A percentile compares a stretch with the other conserved stretches of the same genome.
Conservation (phyloP, 2,888 invertebrate genomes). For the Schizaphis graminum region DNA sequence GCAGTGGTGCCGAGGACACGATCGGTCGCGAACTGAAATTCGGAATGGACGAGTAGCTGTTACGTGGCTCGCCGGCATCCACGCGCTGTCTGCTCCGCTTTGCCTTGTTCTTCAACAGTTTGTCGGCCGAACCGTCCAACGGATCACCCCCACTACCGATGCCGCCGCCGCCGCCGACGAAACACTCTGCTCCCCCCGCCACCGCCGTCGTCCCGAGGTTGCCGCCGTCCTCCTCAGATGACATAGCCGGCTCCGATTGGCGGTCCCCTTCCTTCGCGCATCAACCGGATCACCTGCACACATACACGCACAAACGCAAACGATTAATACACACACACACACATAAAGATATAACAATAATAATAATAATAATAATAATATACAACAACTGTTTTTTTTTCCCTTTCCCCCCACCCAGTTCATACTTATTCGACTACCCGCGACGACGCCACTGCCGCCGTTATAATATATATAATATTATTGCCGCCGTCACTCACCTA, state of each 20-base stretch:
- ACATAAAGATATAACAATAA: slow-evolving; percentile 20
- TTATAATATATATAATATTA: not conserved
- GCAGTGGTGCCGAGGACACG: slow-evolving; percentile 74
- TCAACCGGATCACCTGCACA: slow-evolving; percentile 66
- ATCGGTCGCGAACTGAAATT: slow-evolving; percentile 81
- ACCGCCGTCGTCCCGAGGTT: slow-evolving; percentile 51
- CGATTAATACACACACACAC: slow-evolving; percentile 44
- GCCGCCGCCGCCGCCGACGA: slow-evolving; percentile 49
- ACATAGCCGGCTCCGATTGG: slow-evolving; percentile 65
- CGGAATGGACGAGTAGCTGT: slow-evolving; percentile 88
- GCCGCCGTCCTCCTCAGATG: slow-evolving; percentile 66
- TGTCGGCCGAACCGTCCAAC: slow-evolving; percentile 71
- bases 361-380: slow-evolving; percentile 16
- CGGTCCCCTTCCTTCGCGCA: slow-evolving; percentile 64
- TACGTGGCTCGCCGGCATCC: slow-evolving; percentile 95
- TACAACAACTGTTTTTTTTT: slow-evolving; percentile 57
- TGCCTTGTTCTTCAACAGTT: slow-evolving; percentile 93
- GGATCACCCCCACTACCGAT: slow-evolving; percentile 51
- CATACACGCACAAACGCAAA: slow-evolving; percentile 40
- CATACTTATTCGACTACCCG: slow-evolving; percentile 4
- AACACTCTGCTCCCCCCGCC: slow-evolving; percentile 60
- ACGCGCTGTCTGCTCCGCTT: slow-evolving; percentile 95
- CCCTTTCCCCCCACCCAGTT: not conserved
- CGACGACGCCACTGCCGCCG: slow-evolving; percentile 19
- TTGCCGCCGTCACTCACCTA: slow-evolving; percentile 16